phyloP scores from a whole-genome alignment of 2,113 vertebrate species.

The Bombycilla garrulus region DNA sequence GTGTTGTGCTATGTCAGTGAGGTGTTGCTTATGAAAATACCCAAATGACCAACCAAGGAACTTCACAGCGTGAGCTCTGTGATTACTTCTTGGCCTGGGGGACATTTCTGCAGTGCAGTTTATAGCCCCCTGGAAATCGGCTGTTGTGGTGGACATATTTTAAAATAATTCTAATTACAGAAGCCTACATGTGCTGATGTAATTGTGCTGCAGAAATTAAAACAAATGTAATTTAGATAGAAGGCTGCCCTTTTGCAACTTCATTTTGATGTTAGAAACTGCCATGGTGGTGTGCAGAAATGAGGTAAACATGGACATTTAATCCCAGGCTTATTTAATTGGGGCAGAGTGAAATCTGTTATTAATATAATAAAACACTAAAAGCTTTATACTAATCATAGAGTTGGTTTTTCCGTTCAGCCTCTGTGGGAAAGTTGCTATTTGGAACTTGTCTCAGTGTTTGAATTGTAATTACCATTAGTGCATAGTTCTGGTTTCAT shows the following conservation, averaged over 20 bases:
- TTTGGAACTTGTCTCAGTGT: constrained; percentile 20
- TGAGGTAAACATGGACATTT: neutral
- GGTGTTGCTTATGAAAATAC: neutral
- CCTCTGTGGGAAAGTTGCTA: constrained; percentile 57
- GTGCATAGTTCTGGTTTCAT: neutral
- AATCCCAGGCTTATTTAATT: constrained; percentile 5
- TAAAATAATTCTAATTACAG: neutral
- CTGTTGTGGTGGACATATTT: neutral
- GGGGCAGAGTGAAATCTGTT: neutral
- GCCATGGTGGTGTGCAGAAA: neutral
- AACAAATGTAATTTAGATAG: neutral
- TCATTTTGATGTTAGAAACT: neutral
- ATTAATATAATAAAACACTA: constrained; percentile 54
- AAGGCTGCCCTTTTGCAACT: neutral
- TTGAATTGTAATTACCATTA: constrained; percentile 24
- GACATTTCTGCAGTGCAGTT: neutral
- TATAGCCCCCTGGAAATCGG: neutral
- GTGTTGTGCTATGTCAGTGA: neutral
- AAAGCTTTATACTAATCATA: constrained; percentile 38
- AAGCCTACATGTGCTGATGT: neutral
- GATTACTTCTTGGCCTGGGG: neutral
- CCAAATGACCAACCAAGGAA: neutral
- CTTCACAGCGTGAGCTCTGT: fast-evolving
- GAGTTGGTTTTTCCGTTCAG: constrained; percentile 7
- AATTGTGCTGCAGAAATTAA: constrained; percentile 21